Base-by-base conservation (phyloP, 2,113 vertebrate genomes). In the Pterocles orientalis region DNA sequence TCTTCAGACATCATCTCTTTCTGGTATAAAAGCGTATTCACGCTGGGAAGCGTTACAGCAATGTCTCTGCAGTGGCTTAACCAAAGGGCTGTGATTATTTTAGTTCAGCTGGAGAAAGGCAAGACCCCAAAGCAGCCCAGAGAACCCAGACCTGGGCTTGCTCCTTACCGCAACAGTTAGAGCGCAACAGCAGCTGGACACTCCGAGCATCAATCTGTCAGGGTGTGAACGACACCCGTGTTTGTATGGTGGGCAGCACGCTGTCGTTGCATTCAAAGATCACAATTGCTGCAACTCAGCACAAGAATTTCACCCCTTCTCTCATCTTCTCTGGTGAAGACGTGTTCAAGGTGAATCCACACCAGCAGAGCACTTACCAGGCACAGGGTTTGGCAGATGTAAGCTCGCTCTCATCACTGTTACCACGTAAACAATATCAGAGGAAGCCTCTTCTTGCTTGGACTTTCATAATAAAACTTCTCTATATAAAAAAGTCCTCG, bases 231-330 rank as follows among this genome's bases (percentile, higher is more conserved):
- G 51, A 26, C 2, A 69, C 6, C 21, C 6, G 2, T 3, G n/a
- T 58, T 54, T 47, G 26, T 14, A 16, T 4, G 54, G 45, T 10
- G 14, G 34, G 47, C 24, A 70, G 17, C 34, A 77, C 17, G 20
- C 7, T n/a, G 36, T 6, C 0, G 0, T 19, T 25, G 15, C 2
- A 1, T 66, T 70, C 50, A 28, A 69, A 87, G 41, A 64, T 15
- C 14, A 34, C 11, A 82, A 50, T 10, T 34, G 47, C 1, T 78
- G 6, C 31, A 62, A 61, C 14, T 66, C 28, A 29, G 61, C 75
- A 90, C 18, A 62, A 70, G 66, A 68, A 62, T 12, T 26, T 58
- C 41, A 86, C 2, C 8, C 31, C 24, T 79, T 79, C 57, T 60
- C 56, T 73, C 29, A 65, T 14, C n/a, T 43, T 24, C 19, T 34